Conservation (phyloP, 2,797 vertebrate species). For the Clarias pachynema region DNA sequence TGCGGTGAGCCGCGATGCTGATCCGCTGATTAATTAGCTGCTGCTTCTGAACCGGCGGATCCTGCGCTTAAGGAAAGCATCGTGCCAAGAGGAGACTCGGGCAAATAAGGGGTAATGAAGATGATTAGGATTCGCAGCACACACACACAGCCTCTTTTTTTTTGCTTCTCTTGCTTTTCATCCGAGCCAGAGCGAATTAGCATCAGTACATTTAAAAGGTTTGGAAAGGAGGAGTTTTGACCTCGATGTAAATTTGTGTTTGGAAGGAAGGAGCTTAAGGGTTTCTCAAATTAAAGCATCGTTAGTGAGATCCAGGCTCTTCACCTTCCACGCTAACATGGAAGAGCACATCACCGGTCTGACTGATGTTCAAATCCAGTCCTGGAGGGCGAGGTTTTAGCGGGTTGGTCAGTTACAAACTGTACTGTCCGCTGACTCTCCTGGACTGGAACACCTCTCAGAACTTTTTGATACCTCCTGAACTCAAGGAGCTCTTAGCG, state of each 20-base stretch:
- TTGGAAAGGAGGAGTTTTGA: not conserved
- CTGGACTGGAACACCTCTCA: no score
- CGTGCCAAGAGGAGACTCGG: not conserved
- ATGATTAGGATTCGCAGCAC: not conserved
- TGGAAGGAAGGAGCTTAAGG: not conserved
- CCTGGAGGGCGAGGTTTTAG: not conserved
- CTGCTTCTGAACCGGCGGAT: not conserved
- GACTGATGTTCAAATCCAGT: not conserved
- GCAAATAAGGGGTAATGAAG: not conserved
- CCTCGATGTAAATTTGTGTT: not conserved
- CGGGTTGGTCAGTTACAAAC: no score
- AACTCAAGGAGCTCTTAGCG: not conserved
- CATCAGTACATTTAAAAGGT: not conserved
- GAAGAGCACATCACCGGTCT: not conserved
- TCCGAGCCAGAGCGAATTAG: not conserved
- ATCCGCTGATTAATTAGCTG: constrained; percentile 14
- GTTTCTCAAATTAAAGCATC: not conserved
- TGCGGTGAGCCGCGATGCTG: no score
- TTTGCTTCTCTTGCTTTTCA: not conserved
- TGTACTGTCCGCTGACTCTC: no score
- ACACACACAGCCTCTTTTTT: not conserved
- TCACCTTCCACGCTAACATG: not conserved
- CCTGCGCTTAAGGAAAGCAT: not conserved
- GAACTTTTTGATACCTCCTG: no score
- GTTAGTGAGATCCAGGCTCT: not conserved